Evolutionary conservation across 1,140 invertebrate genomes (phyloP), one percentile per base, ranked within the genome.

Genomic region (Hyposmocoma kahamanoa): DNA sequence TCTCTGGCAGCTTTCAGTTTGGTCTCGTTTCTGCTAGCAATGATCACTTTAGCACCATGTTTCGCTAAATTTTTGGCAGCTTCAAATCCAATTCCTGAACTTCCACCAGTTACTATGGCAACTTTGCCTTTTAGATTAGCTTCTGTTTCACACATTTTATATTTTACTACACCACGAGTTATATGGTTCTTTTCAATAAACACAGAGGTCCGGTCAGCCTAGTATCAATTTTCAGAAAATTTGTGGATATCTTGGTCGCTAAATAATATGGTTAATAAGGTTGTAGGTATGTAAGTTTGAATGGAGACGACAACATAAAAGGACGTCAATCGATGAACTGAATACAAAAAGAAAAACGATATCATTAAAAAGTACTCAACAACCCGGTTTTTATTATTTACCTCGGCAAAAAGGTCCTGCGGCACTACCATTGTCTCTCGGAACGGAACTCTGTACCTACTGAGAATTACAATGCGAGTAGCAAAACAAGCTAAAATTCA

Each of bases 21-120:
- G 5, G 85, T 67, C 17, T 89, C 20, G 72, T 91, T 89, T 53
- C 95, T 81, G 71, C 95, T 96, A 6, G 94, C 93, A 60, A 97
- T 86, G 20, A 96, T 89, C 3, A 97, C 92, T 59, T 88, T 88
- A 26, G 95, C 95, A 1, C 95, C 95, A 78, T 94, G 91, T 39
- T 90, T 86, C 13, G 94, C 93, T 42, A 97, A 84, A 42, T 94
- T 91, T 67, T 90, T 89, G 4, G 94, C 94, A 22, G 93, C 94
- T 87, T 96, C 93, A 76, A 89, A 93, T 34, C 95, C 87, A 18
- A 80, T 86, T 3, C 87, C 86, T 42, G 93, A 91, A 52, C 94
- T 97, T 20, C 94, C 95, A 10, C 96, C 96, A 8, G 96, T 98
- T 10, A 98, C 90, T 11, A 98, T 88, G 0, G 96, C 93, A 1